phyloP scores from a whole-genome alignment of 2,113 vertebrate species.

The Platysteira castanea region DNA sequence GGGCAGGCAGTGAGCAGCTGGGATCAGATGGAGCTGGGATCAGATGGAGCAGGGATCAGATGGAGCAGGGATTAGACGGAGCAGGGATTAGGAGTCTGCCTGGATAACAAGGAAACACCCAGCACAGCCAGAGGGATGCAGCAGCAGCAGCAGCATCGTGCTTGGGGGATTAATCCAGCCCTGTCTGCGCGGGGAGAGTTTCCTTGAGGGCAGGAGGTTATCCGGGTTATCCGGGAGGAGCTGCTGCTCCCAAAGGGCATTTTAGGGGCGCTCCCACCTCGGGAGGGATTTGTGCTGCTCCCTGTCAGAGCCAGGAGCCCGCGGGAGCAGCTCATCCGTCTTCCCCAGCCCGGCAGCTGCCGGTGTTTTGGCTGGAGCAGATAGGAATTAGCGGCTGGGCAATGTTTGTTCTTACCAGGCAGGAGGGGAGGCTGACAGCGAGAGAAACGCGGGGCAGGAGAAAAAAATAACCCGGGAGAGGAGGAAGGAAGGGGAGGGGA shows the following conservation, averaged over 20 bases:
- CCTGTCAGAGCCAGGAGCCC: neutral
- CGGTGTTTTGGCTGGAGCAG: constrained; percentile 21
- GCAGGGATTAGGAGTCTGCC: neutral
- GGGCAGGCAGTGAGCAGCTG: neutral
- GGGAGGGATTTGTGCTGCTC: neutral
- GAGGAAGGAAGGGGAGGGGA: constrained; percentile 47
- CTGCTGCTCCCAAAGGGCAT: neutral
- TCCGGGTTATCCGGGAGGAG: neutral
- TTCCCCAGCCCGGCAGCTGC: neutral
- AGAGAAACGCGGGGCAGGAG: neutral
- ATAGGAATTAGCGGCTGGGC: neutral
- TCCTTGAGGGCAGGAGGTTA: neutral
- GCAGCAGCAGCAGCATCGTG: neutral
- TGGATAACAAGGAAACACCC: neutral
- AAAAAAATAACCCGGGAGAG: neutral
- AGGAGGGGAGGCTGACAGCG: neutral
- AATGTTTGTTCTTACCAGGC: constrained; percentile 18
- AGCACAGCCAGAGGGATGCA: neutral
- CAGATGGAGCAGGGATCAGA: neutral
- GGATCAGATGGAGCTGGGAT: neutral
- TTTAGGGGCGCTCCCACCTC: neutral
- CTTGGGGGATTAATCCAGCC: neutral
- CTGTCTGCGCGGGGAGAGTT: neutral
- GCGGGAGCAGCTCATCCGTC: neutral
- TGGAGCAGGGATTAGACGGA: neutral